Evolutionary conservation across 2,113 vertebrate species (phyloP), one percentile per base, ranked within the genome.

Genomic region (Rallus limicola): DNA sequence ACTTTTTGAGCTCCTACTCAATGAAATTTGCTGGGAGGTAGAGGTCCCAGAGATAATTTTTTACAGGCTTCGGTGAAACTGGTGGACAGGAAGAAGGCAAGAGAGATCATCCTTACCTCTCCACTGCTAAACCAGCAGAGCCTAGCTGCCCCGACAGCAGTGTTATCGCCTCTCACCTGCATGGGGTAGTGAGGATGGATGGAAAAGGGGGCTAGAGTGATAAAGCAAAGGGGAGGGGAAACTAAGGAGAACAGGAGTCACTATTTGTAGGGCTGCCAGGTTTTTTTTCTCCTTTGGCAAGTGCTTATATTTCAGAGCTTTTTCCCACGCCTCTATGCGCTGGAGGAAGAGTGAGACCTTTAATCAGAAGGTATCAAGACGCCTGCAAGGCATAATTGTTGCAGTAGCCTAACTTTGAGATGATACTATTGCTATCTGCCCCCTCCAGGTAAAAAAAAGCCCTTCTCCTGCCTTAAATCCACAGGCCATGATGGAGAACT

Each of bases 121-220:
- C 1, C 5, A 5, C 8, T 26, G 25, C 36, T 58, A 70, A 85
- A 44, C 19, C 53, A 48, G 40, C 16, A 62, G 42, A 76, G 58
- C 19, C 31, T n/a, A 26, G 6, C 36, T 68, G 46, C 23, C 40
- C 33, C 19, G 48, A 4, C 13, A 3, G 4, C 33, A 67, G 21
- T 0, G 2, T 7, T 31, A 1, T 5, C 15, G 9, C 34, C 28
- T 75, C 56, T 40, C 0, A 0, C 18, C 26, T 48, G 4, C 40
- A 52, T 11, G 48, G 15, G 25, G 15, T 31, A 56, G 29, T 16
- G 20, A 88, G 40, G 17, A 9, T n/a, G 28, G 5, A 10, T 19
- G n/a, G 50, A 63, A 63, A 88, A 28, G 3, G 46, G 8, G 5
- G 3, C 67, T 65, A n/a, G 21, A n/a, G 18, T 10, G 4, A 17